A percentile compares a stretch with the other conserved stretches of the same genome.
These are phyloP conservation scores for Metacarcinus magister DNA, from an alignment of 2,888 invertebrate species.

Conservation along the genomic window DNA sequence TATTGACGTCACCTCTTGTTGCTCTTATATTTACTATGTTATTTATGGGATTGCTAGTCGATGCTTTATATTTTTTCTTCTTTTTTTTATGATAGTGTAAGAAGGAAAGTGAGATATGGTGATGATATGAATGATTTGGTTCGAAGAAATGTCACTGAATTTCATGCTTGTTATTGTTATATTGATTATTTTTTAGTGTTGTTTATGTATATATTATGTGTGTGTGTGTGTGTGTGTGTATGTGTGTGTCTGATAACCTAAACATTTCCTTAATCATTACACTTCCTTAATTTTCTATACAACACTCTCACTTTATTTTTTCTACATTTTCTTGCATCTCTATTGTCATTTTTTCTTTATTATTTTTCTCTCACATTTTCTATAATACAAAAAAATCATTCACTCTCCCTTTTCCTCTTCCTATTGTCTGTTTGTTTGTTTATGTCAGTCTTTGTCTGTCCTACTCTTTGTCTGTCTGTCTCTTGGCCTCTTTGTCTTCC, in stretches of 20 bases:
- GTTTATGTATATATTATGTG: background rate
- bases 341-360: background rate
- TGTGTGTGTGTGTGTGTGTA: slow-evolving; percentile 26
- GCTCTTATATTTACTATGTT: no score
- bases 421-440: background rate
- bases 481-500: background rate
- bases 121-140: background rate
- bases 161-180: background rate
- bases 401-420: background rate
- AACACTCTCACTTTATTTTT: no score
- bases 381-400: background rate
- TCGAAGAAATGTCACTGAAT: background rate
- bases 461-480: background rate
- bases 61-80: no score
- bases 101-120: no score
- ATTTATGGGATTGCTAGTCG: no score
- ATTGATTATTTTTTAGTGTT: background rate
- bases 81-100: no score
- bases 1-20: no score
- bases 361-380: background rate
- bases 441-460: background rate
- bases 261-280: no score
- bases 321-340: background rate
- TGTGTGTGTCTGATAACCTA: background rate
- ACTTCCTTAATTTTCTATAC: no score